Conservation (phyloP, 2,888 invertebrate genomes). For the Sisyra nigra region DNA sequence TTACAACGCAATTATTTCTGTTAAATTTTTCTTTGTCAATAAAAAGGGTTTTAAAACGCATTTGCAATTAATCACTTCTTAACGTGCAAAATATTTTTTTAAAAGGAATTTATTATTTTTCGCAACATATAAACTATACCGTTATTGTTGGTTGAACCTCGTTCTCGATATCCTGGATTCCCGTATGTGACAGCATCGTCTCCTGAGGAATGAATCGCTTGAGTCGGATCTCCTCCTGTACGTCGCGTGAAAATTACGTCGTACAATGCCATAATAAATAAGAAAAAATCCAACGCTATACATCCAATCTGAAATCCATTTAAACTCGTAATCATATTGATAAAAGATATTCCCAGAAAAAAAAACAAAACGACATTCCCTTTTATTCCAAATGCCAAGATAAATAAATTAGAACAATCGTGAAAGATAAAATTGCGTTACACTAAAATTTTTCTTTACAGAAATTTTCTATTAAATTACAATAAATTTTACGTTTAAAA, state of each 20-base stretch:
- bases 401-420: background rate
- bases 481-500: background rate
- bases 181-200: constrained; percentile 60
- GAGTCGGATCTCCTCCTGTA: constrained; percentile 66
- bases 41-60: too few relatives aligned
- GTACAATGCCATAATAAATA: constrained; percentile 65
- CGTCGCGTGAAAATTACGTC: constrained; percentile 64
- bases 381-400: background rate
- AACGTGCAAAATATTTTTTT: too few relatives aligned
- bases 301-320: constrained; percentile 49
- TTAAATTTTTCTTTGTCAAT: too few relatives aligned
- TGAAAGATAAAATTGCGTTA: background rate
- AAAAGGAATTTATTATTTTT: too few relatives aligned
- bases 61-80: too few relatives aligned
- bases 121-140: constrained; percentile 6
- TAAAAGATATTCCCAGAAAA: too few relatives aligned
- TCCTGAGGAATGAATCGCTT: constrained; percentile 31
- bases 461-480: constrained; percentile 3
- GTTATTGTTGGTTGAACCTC: constrained; percentile 31
- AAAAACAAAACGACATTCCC: background rate
- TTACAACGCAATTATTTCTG: too few relatives aligned
- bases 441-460: background rate
- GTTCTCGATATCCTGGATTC: constrained; percentile 72
- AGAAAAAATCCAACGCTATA: constrained; percentile 54
- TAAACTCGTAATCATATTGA: background rate